These are phyloP conservation scores for Drosophila ercepeae DNA, from an alignment of 1,140 invertebrate species.

Conservation along the genomic window DNA sequence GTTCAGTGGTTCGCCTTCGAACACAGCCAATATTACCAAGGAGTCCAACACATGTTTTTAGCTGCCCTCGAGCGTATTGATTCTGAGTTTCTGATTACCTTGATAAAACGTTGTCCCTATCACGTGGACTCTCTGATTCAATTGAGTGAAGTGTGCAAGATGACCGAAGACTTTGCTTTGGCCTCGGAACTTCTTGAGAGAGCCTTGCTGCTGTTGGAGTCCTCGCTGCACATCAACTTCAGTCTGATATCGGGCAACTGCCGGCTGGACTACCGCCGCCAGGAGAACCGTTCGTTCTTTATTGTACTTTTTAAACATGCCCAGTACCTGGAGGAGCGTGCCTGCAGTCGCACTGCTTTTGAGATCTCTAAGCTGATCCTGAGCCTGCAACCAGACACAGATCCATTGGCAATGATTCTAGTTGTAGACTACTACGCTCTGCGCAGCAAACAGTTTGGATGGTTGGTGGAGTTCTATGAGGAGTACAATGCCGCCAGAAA, in stretches of 20 bases:
- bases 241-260: conserved; percentile 90
- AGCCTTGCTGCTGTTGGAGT: conserved; percentile 91
- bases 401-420: conserved; percentile 92
- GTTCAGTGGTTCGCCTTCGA: conserved; percentile 91
- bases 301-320: conserved; percentile 94
- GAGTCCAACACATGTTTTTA: conserved; percentile 90
- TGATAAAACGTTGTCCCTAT: conserved; percentile 91
- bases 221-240: conserved; percentile 92
- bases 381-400: conserved; percentile 92
- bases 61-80: conserved; percentile 91
- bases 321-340: conserved; percentile 91
- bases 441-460: conserved; percentile 91
- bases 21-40: conserved; percentile 91
- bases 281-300: conserved; percentile 94
- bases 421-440: conserved; percentile 95
- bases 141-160: conserved; percentile 90
- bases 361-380: conserved; percentile 91
- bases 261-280: conserved; percentile 91
- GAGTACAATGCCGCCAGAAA: conserved; percentile 89
- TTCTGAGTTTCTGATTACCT: conserved; percentile 92
- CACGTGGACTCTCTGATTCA: conserved; percentile 94
- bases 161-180: conserved; percentile 91
- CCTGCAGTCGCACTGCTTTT: conserved; percentile 91
- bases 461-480: conserved; percentile 90
- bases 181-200: conserved; percentile 92